phyloP scores from a whole-genome alignment of 2,113 vertebrate genomes.

The Megalops atlanticus region DNA sequence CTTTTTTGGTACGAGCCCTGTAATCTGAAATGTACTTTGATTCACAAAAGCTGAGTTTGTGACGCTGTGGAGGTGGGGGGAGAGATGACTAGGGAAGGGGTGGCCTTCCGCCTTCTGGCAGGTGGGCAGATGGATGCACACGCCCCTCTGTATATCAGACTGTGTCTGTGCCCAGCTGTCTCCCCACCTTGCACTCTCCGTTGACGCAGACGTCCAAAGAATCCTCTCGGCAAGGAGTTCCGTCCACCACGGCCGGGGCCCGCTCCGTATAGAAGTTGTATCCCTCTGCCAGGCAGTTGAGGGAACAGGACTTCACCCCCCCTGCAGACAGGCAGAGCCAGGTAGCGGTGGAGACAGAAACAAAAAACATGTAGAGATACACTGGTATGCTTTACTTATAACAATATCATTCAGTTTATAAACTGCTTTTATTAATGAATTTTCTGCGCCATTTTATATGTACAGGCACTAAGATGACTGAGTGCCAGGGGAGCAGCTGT shows the following conservation, averaged over 20 bases:
- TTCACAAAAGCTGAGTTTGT: neutral
- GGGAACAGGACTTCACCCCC: slow-evolving; percentile 93
- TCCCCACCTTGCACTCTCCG: slow-evolving; percentile 92
- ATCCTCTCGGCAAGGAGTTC: slow-evolving; percentile 86
- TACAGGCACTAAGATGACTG: too few species aligned
- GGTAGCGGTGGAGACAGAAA: neutral
- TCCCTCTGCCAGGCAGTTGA: slow-evolving; percentile 93
- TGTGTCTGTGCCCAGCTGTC: slow-evolving; percentile 10
- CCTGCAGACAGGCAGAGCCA: slow-evolving; percentile 61
- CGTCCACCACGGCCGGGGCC: slow-evolving; percentile 90
- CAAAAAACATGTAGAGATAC: slow-evolving; percentile 11
- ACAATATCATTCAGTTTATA: neutral
- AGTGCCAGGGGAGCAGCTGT: too few species aligned
- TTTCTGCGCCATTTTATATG: neutral
- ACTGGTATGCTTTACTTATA: too few species aligned
- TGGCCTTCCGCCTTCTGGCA: too few species aligned
- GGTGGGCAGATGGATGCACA: too few species aligned
- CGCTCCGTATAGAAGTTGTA: slow-evolving; percentile 99
- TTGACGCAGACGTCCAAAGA: slow-evolving; percentile 93
- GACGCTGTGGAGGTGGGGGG: neutral
- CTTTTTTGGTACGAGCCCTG: neutral
- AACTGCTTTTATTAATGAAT: neutral
- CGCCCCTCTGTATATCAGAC: neutral
- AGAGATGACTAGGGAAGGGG: too few species aligned
- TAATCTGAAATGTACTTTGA: too few species aligned